A percentile compares a stretch with the other conserved stretches of the same genome.
phyloP scores from a whole-genome alignment of 2,113 vertebrate species.

The Saguinus imperator region DNA sequence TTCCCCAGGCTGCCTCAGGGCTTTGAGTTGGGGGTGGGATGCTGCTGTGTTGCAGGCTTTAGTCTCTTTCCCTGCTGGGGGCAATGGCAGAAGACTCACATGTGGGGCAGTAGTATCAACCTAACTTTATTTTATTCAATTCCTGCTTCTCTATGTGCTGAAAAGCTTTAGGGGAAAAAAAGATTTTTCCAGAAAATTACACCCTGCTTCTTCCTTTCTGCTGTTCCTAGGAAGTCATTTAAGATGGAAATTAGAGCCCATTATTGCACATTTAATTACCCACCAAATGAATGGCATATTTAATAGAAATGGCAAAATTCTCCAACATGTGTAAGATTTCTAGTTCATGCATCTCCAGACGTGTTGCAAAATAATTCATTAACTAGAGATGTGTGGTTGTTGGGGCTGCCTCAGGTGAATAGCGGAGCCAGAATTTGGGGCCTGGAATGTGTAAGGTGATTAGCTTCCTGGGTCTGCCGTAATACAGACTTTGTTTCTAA shows the following conservation, averaged over 20 bases:
- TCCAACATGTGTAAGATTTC: constrained; percentile 61
- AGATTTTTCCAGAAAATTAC: constrained; percentile 59
- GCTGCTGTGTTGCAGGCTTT: background rate
- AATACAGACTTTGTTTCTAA: background rate
- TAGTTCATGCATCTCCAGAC: constrained; percentile 59
- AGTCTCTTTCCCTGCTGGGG: background rate
- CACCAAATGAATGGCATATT: constrained; percentile 72
- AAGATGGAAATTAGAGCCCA: constrained; percentile 77
- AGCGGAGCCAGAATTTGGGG: background rate
- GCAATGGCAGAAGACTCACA: background rate
- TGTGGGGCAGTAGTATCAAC: background rate
- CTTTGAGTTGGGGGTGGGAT: background rate
- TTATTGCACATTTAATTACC: constrained; percentile 76
- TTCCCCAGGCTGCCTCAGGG: background rate
- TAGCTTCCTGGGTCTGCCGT: background rate
- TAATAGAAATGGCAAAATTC: constrained; percentile 75
- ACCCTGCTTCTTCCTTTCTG: constrained; percentile 57
- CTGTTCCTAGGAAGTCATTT: constrained; percentile 68
- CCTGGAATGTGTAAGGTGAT: background rate
- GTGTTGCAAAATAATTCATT: constrained; percentile 72
- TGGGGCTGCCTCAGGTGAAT: background rate
- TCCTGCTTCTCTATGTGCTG: background rate
- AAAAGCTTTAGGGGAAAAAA: constrained; percentile 1
- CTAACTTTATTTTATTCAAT: constrained; percentile 30
- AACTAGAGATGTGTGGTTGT: constrained; percentile 5